phyloP scores from a whole-genome alignment of 2,888 invertebrate species.

The Cheilosia grossa region DNA sequence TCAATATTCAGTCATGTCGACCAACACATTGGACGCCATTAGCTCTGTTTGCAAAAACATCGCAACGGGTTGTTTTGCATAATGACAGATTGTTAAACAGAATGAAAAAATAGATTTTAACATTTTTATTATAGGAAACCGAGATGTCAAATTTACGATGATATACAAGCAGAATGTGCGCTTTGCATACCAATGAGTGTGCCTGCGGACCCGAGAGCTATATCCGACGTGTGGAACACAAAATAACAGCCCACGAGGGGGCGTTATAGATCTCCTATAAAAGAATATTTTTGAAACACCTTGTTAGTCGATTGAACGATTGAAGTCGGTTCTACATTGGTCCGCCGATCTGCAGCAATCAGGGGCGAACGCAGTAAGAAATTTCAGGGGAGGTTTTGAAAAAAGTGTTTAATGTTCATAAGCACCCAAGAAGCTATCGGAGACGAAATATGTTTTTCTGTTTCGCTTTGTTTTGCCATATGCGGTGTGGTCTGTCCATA shows the following conservation, averaged over 20 bases:
- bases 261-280: slow-evolving; percentile 8
- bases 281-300: not conserved
- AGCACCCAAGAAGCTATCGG: no score
- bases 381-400: no score
- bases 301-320: no score
- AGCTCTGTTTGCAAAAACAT: slow-evolving; percentile 4
- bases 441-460: no score
- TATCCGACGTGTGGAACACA: not conserved
- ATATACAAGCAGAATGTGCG: not conserved
- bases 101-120: slow-evolving; percentile 3
- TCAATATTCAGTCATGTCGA: slow-evolving; percentile 1
- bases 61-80: not conserved
- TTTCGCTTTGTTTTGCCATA: no score
- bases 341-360: no score
- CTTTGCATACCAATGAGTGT: slow-evolving; percentile 4
- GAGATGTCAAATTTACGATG: slow-evolving; percentile 13
- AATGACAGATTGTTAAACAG: not conserved
- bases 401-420: no score
- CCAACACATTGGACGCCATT: not conserved
- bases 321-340: no score
- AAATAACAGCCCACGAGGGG: not conserved
- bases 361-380: no score
- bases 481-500: no score
- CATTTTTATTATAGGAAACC: slow-evolving; percentile 9
- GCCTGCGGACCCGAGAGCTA: not conserved